Percentiles rank a stretch among this genome's conserved stretches.
phyloP scores from a whole-genome alignment of 1,140 invertebrate genomes.

The Bathynomus jamesi region DNA sequence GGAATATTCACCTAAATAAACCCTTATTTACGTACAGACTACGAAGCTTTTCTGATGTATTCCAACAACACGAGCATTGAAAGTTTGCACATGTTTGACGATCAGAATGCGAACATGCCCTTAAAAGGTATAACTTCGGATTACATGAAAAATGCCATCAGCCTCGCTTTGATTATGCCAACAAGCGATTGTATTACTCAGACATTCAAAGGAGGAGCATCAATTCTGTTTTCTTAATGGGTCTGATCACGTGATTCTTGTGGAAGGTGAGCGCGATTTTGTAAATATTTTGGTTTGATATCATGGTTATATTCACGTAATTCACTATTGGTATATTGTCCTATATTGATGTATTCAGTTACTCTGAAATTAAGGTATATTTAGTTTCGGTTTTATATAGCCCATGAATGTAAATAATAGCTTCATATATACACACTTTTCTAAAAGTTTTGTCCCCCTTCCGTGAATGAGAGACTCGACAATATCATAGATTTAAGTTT shows the following conservation, averaged over 20 bases:
- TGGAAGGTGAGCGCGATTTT: constrained; percentile 52
- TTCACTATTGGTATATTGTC: no score
- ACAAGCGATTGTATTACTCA: constrained; percentile 67
- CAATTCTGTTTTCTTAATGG: constrained; percentile 77
- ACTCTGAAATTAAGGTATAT: no score
- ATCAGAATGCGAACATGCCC: constrained; percentile 63
- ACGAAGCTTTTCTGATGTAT: constrained; percentile 66
- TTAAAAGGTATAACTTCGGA: constrained; percentile 62
- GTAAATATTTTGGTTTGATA: background rate
- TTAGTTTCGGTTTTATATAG: no score
- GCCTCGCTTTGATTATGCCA: constrained; percentile 68
- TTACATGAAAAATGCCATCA: constrained; percentile 73
- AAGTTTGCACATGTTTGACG: constrained; percentile 62
- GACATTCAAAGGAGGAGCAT: constrained; percentile 78
- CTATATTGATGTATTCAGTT: no score
- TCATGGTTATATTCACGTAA: no score
- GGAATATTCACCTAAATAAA: no score
- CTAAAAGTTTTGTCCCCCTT: no score
- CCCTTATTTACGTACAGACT: no score
- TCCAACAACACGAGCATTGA: constrained; percentile 64
- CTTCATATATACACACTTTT: no score
- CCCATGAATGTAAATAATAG: no score
- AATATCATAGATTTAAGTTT: no score
- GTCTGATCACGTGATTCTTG: constrained; percentile 56
- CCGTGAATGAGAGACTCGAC: no score